These are phyloP conservation scores for Chrysodeixis includens DNA, from an alignment of 2,888 invertebrate species.

Conservation along the genomic window DNA sequence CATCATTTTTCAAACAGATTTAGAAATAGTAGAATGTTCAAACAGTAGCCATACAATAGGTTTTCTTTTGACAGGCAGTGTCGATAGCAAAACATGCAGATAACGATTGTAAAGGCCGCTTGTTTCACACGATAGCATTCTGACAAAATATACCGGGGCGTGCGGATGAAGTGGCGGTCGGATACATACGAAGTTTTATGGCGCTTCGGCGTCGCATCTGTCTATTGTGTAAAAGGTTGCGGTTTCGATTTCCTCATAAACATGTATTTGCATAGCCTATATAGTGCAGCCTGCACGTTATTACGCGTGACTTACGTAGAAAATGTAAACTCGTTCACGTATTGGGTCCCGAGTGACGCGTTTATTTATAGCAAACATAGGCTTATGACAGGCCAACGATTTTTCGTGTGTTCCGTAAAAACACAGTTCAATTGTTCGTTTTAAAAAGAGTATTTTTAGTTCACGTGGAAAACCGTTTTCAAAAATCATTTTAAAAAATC, in stretches of 20 bases:
- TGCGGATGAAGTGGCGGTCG: background rate
- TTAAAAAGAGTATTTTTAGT: background rate
- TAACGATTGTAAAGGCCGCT: background rate
- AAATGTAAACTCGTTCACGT: background rate
- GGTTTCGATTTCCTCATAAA: constrained; percentile 1
- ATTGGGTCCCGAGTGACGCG: background rate
- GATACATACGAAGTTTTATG: background rate
- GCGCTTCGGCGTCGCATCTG: background rate
- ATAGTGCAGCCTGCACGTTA: background rate
- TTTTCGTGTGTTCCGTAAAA: background rate
- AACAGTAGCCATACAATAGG: too few species aligned
- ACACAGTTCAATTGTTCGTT: background rate
- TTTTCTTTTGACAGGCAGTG: background rate
- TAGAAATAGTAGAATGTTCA: background rate
- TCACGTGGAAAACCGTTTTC: background rate
- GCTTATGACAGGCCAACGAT: background rate
- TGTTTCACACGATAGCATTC: background rate
- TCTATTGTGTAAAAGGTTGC: background rate
- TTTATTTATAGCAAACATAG: background rate
- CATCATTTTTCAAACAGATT: background rate
- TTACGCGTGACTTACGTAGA: background rate
- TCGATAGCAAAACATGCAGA: constrained; percentile 1
- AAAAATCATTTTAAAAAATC: background rate
- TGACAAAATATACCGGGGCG: background rate
- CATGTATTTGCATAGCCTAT: background rate